Conservation (phyloP, 2,888 invertebrate species). For the Nomada ruficornis region DNA sequence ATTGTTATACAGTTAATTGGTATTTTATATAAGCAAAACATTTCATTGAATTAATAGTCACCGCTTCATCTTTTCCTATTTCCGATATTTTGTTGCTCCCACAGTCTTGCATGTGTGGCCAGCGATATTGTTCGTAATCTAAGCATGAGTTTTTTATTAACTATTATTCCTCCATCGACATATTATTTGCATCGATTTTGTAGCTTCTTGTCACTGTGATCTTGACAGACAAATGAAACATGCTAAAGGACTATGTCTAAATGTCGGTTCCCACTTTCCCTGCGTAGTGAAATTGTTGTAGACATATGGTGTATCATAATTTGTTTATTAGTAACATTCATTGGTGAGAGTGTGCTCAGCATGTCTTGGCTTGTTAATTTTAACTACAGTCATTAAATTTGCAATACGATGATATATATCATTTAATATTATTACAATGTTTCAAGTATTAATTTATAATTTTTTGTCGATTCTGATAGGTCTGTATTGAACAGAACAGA, state of each 20-base stretch:
- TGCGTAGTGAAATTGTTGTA: slow-evolving; percentile 7
- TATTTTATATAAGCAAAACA: background rate
- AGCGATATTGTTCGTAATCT: background rate
- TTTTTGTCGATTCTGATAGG: slow-evolving; percentile 62
- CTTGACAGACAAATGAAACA: background rate
- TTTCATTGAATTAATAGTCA: background rate
- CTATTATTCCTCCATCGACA: background rate
- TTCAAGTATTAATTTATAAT: slow-evolving; percentile 20
- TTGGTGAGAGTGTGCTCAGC: slow-evolving; percentile 21
- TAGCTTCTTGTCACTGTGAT: background rate
- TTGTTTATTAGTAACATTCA: background rate
- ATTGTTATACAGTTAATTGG: slow-evolving; percentile 51
- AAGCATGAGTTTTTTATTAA: slow-evolving; percentile 18
- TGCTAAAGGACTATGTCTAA: background rate
- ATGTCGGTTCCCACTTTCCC: background rate
- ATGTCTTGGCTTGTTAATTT: slow-evolving; percentile 28
- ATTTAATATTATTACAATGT: background rate
- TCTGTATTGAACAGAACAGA: slow-evolving; percentile 78
- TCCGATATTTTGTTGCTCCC: background rate
- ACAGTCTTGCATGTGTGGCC: slow-evolving; percentile 38
- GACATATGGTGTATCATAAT: slow-evolving; percentile 7
- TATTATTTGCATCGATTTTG: background rate
- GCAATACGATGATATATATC: background rate
- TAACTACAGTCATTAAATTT: slow-evolving; percentile 12
- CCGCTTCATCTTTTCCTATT: background rate